Conservation (phyloP, 2,888 invertebrate genomes). For the Allygus modestus region DNA sequence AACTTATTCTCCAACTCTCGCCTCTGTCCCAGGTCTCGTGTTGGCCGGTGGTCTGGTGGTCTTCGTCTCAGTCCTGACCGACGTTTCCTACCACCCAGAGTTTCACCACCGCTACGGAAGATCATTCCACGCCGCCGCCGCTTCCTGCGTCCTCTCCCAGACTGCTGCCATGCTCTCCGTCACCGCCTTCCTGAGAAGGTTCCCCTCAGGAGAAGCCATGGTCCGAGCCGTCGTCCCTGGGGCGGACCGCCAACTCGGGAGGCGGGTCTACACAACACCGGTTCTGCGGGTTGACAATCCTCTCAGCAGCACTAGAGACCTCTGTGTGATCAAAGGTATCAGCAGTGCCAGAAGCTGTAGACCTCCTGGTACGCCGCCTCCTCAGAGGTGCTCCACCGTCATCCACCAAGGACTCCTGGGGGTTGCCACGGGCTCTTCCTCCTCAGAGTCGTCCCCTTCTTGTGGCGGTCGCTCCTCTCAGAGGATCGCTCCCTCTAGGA, state of each 20-base stretch:
- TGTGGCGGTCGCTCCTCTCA: background rate
- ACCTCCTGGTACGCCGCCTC: background rate
- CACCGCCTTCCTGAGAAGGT: conserved; percentile 79
- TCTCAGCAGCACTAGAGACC: background rate
- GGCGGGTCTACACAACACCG: background rate
- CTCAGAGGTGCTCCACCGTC: conserved; percentile 68
- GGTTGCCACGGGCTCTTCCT: conserved; percentile 71
- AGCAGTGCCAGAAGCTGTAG: background rate
- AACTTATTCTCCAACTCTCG: background rate
- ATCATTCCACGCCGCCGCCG: conserved; percentile 80
- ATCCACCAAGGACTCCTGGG: conserved; percentile 75
- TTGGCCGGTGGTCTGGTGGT: conserved; percentile 80
- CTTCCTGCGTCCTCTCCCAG: conserved; percentile 75
- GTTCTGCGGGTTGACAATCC: background rate
- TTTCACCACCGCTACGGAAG: conserved; percentile 77
- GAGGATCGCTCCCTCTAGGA: too few relatives aligned
- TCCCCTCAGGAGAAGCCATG: conserved; percentile 80
- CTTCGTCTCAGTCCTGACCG: conserved; percentile 80
- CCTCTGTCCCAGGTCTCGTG: conserved; percentile 76
- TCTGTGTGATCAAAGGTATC: background rate
- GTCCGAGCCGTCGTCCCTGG: conserved; percentile 80
- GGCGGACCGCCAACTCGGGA: conserved; percentile 77
- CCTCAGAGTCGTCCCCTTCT: conserved; percentile 68
- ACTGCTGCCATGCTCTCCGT: conserved; percentile 78
- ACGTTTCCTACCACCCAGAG: conserved; percentile 74